Conservation (phyloP, 30 jellyfish, hydroid and myxozoan species). For the Calvadosia cruxmelitensis region DNA sequence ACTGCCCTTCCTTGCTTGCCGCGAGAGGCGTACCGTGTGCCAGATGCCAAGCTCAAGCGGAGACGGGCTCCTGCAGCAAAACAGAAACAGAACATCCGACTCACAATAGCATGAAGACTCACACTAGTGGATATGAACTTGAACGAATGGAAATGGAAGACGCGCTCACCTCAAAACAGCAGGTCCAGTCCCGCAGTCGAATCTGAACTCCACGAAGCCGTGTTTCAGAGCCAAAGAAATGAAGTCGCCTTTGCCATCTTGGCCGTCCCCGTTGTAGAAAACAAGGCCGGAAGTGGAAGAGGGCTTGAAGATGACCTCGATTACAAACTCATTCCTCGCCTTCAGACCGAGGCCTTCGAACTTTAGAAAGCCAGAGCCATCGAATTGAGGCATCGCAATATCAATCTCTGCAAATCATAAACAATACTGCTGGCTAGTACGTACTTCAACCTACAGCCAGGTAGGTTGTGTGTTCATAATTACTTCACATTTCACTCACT, state of each 20-base stretch:
- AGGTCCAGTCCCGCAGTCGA: slow-evolving; percentile 61
- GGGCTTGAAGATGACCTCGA: slow-evolving; percentile 41
- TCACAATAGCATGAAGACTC: too few species aligned
- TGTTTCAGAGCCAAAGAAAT: slow-evolving; percentile 11
- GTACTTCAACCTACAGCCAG: too few species aligned
- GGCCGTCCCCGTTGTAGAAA: slow-evolving; percentile 49
- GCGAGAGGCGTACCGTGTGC: slow-evolving; percentile 19
- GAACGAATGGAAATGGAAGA: too few species aligned
- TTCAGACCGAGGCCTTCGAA: slow-evolving; percentile 25
- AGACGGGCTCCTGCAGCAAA: slow-evolving; percentile 16
- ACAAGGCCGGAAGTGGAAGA: slow-evolving; percentile 18
- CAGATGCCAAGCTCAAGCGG: slow-evolving; percentile 12
- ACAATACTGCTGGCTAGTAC: too few species aligned
- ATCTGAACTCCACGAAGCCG: slow-evolving; percentile 39
- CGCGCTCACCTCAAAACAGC: slow-evolving; percentile 39
- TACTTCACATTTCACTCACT: not conserved
- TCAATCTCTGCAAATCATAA: slow-evolving; percentile 4
- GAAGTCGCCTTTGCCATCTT: slow-evolving; percentile 33
- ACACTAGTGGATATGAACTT: too few species aligned
- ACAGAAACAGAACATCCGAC: too few species aligned
- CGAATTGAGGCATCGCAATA: slow-evolving; percentile 26
- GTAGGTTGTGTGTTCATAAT: too few species aligned
- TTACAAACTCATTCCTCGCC: slow-evolving; percentile 28
- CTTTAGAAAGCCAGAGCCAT: slow-evolving; percentile 29
- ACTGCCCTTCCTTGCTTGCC: slow-evolving; percentile 15